These are phyloP conservation scores for Heterodera filipjevi DNA, from an alignment of 2,888 invertebrate species.

Conservation along the genomic window DNA sequence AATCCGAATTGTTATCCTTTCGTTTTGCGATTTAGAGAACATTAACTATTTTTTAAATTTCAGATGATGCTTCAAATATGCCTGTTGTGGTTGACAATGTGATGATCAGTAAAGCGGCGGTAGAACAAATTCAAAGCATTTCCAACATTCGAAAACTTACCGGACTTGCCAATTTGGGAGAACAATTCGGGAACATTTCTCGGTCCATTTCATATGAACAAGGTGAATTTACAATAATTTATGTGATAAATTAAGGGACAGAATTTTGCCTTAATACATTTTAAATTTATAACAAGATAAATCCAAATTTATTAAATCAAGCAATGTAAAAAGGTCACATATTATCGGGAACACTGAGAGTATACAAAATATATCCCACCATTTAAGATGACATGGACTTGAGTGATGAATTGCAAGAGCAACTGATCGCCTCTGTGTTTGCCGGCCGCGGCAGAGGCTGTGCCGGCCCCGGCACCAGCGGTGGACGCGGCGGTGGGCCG, in stretches of 20 bases:
- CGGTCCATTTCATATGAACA: constrained; percentile 31
- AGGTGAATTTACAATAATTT: constrained; percentile 22
- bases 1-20: too few species aligned
- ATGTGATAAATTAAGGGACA: too few species aligned
- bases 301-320: too few species aligned
- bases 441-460: constrained; percentile 28
- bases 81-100: constrained; percentile 48
- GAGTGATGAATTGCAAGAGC: constrained; percentile 20
- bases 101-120: constrained; percentile 43
- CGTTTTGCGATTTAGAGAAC: too few species aligned
- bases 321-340: too few species aligned
- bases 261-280: too few species aligned
- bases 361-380: too few species aligned
- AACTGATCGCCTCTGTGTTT: constrained; percentile 16
- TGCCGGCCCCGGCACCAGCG: constrained; percentile 39
- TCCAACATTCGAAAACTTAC: constrained; percentile 8
- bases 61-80: constrained; percentile 36
- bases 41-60: background rate
- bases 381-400: constrained; percentile 30
- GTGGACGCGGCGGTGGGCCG: constrained; percentile 46
- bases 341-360: too few species aligned
- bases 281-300: too few species aligned
- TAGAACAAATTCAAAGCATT: constrained; percentile 26
- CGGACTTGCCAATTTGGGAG: constrained; percentile 14
- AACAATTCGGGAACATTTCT: constrained; percentile 11